phyloP scores from a whole-genome alignment of 2,797 vertebrate species.

The Echiichthys vipera region DNA sequence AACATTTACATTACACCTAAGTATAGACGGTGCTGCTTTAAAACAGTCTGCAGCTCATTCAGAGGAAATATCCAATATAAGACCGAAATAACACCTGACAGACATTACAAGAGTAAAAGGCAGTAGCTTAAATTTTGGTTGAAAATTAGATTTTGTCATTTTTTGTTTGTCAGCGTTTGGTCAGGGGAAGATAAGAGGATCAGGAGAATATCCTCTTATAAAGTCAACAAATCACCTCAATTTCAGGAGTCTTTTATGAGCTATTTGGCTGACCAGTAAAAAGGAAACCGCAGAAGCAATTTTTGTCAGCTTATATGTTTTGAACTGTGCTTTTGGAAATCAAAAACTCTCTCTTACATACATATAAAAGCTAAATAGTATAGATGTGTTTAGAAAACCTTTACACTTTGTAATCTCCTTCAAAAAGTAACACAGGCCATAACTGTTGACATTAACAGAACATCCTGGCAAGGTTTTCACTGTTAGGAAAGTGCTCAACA shows the following conservation, averaged over 20 bases:
- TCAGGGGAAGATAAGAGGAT: conserved; percentile 60
- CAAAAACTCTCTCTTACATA: background rate
- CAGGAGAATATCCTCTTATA: conserved; percentile 65
- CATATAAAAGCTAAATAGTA: background rate
- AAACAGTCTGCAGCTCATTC: conserved; percentile 14
- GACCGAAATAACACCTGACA: conserved; percentile 41
- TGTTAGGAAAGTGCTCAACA: too few species aligned
- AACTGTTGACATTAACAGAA: background rate
- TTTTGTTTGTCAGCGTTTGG: conserved; percentile 59
- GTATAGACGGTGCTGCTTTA: conserved; percentile 17
- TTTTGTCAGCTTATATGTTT: conserved; percentile 25
- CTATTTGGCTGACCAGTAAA: conserved; percentile 25
- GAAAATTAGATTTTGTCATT: conserved; percentile 51
- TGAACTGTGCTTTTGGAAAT: background rate
- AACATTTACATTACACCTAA: conserved; percentile 50
- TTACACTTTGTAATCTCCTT: background rate
- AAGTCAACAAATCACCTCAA: conserved; percentile 45
- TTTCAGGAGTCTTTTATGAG: conserved; percentile 50
- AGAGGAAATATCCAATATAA: conserved; percentile 21
- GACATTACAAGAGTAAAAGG: conserved; percentile 11
- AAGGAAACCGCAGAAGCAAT: conserved; percentile 12
- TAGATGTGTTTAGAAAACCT: background rate
- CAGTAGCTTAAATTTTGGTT: conserved; percentile 38
- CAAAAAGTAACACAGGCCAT: background rate
- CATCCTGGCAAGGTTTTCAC: background rate